phyloP scores from a whole-genome alignment of 2,797 vertebrate genomes.

The Peromyscus melanophrys region DNA sequence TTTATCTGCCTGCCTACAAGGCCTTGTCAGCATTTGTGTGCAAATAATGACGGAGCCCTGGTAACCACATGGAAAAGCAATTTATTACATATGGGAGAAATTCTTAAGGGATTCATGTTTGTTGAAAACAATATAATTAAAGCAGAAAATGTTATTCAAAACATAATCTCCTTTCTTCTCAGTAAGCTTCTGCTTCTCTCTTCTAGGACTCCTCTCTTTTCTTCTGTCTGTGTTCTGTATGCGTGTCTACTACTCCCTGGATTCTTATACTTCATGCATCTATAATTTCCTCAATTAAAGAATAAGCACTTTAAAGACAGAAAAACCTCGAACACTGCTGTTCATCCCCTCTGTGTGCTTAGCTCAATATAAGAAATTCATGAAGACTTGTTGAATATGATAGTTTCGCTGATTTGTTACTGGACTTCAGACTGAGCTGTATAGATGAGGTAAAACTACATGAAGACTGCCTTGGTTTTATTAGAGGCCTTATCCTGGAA shows the following conservation, averaged over 20 bases:
- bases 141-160: not conserved
- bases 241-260: too few species aligned
- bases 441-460: not conserved
- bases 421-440: not conserved
- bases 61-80: not conserved
- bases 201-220: not conserved
- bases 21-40: not conserved
- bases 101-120: not conserved
- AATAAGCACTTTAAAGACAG: not conserved
- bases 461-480: not conserved
- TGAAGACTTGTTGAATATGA: not conserved
- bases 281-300: not conserved
- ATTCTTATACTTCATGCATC: not conserved
- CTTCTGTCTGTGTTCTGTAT: not conserved
- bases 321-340: not conserved
- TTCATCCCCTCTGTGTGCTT: not conserved
- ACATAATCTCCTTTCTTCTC: conserved; percentile 12
- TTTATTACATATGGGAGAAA: not conserved
- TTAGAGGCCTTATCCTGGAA: not conserved
- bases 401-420: not conserved
- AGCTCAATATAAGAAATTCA: not conserved
- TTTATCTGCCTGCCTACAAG: conserved; percentile 56
- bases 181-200: not conserved
- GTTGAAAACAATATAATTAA: conserved; percentile 17
- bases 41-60: conserved; percentile 18